Evolutionary conservation across 2,888 invertebrate genomes (phyloP).

Genomic region (Therioaphis trifolii): DNA sequence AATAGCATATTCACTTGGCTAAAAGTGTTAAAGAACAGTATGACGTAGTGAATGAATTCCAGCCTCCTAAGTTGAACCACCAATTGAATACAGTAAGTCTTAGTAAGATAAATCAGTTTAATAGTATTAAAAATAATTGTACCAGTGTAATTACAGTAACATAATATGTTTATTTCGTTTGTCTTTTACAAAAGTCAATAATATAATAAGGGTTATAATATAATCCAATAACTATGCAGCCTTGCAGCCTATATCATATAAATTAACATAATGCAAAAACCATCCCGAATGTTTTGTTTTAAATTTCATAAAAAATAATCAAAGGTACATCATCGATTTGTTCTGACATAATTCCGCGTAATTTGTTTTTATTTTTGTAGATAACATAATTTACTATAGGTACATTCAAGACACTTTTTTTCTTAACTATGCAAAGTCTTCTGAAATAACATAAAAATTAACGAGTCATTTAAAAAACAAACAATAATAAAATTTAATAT

Average conservation of each 20-base stretch:
- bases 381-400: not conserved
- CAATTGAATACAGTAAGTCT: too few relatives aligned
- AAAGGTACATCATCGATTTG: slow-evolving; percentile 33
- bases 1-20: too few relatives aligned
- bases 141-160: slow-evolving; percentile 42
- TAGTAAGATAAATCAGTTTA: too few relatives aligned
- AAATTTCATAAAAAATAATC: slow-evolving; percentile 42
- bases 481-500: slow-evolving; percentile 33
- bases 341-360: slow-evolving; percentile 19
- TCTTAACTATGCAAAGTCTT: slow-evolving; percentile 43
- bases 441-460: slow-evolving; percentile 55
- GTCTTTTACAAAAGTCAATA: slow-evolving; percentile 58
- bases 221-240: slow-evolving; percentile 42
- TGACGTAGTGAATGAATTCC: too few relatives aligned
- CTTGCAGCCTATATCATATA: slow-evolving; percentile 33
- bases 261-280: slow-evolving; percentile 32
- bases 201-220: slow-evolving; percentile 55
- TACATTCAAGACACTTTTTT: not conserved
- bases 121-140: not conserved
- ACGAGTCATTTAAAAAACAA: slow-evolving; percentile 30
- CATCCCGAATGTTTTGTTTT: slow-evolving; percentile 44
- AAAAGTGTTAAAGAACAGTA: too few relatives aligned
- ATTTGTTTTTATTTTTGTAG: slow-evolving; percentile 9
- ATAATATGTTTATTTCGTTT: slow-evolving; percentile 56
- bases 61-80: too few relatives aligned